Evolutionary conservation across 2,888 invertebrate genomes (phyloP), one percentile per base, ranked within the genome.

Genomic region (Steromphala cineraria): DNA sequence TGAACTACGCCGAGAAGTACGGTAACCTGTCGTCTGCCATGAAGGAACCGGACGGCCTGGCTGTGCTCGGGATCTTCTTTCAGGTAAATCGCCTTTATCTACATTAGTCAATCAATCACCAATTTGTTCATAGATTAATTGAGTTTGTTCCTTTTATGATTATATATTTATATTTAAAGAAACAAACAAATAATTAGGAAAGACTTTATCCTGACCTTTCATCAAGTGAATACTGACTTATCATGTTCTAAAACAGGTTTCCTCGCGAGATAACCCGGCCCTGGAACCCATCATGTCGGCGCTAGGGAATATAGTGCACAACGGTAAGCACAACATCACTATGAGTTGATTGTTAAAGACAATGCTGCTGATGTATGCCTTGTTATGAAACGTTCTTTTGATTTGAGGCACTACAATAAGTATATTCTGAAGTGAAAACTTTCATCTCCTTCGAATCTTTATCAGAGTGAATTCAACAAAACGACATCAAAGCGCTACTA

Each of bases 61-160:
- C 96, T 0, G 97, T 97, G 0, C 93, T 97, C 53, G 96, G 96
- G 0, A 96, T 96, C 91, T 96, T 97, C 88, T 97, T 96, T 90
- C 95, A 96, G 83, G 88, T 88, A 77, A 62, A n/a, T 24, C 36
- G 31, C 2, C 8, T 53, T 21, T 24, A 21, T 5, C 36, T 3
- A 5, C 36, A 5, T 36, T 8, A 31, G 24, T 21, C n/a, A 3
- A 10, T 31, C 10, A n/a, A 19, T 10, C 55, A 55, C 2, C 36
- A 36, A 55, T 55, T n/a, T 55, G n/a, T 55, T 55, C 21, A 55
- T 21, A 5, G 21, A n/a, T n/a, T n/a, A n/a, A n/a, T n/a, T n/a
- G n/a, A n/a, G n/a, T n/a, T n/a, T n/a, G n/a, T n/a, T n/a, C n/a
- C n/a, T n/a, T n/a, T n/a, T n/a, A n/a, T n/a, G n/a, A n/a, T n/a